Evolutionary conservation across 2,113 vertebrate genomes (phyloP).

Genomic region (Lepus americanus): DNA sequence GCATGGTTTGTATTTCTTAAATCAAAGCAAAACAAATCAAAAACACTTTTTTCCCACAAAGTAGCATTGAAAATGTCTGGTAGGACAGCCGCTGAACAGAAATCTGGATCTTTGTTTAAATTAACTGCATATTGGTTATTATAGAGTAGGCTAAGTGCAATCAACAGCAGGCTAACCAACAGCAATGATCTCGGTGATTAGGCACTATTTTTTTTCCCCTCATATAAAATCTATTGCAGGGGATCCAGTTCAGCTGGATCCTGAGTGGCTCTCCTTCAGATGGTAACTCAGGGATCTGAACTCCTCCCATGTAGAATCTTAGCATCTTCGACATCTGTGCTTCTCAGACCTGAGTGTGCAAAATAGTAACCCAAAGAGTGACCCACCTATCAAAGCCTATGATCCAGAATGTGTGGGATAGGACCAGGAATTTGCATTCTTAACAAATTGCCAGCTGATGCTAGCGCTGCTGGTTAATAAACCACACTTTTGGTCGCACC

Average conservation of each 20-base stretch:
- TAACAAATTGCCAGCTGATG: not conserved
- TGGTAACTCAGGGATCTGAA: not conserved
- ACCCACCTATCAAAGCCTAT: not conserved
- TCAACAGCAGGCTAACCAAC: too few species aligned
- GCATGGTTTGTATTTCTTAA: too few species aligned
- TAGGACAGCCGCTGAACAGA: not conserved
- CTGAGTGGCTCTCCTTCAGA: not conserved
- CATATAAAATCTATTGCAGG: not conserved
- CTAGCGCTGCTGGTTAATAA: not conserved
- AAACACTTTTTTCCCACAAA: not conserved
- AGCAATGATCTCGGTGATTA: not conserved
- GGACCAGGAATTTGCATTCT: not conserved
- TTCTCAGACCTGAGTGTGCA: not conserved
- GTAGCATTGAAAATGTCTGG: not conserved
- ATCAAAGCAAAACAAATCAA: not conserved
- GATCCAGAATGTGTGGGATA: not conserved
- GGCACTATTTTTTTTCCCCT: not conserved
- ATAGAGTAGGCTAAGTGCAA: not conserved
- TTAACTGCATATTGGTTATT: not conserved
- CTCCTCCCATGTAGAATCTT: not conserved
- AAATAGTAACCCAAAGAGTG: not conserved
- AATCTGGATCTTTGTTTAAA: not conserved
- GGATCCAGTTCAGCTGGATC: not conserved
- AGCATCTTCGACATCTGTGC: not conserved
- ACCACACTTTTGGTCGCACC: not conserved